Base-by-base conservation (phyloP, 2,888 invertebrate genomes). In the Melipona beecheii region DNA sequence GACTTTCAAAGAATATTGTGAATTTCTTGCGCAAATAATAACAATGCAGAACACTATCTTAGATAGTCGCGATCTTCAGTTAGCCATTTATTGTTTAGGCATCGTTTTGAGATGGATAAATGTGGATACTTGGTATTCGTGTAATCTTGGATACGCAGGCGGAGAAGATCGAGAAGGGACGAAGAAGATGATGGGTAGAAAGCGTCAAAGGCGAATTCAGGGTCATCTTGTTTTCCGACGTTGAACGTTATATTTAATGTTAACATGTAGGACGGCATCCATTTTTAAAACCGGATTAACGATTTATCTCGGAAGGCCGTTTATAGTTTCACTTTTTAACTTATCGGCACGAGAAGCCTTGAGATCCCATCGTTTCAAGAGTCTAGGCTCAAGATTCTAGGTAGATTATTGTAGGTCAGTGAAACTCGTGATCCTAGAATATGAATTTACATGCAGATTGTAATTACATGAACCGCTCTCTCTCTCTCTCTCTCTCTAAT, bases 301-400 rank as follows among this genome's bases (percentile, higher is more conserved):
- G 71, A 71, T 71, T 71, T 71, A 72, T 58, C 24, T 49, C 27
- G n/a, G 27, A 72, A 72, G 71, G 58, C 58, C 58, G 27, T 27
- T 24, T 4, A 24, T 58, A 43, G 19, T 43, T 72, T 58, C 58
- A 6, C 49, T 43, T 72, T 49, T 49, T 21, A 58, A 72, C 21
- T 21, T 15, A 43, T 27, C 71, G 58, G 58, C 58, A 72, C 24
- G 43, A 2, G 15, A 19, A 58, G 27, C 43, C 58, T 60, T 21
- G 24, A 21, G 21, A 58, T 58, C 19, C 6, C 52, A 21, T 24
- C 11, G 31, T n/a, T 56, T 36, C 15, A n/a, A n/a, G 50, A 24
- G 4, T 9, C 11, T 6, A 17, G 2, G 15, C 31, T 21, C 21
- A 15, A 15, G 15, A 19, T 9, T 43, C 19, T 58, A 11, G 24